Conservation (phyloP, 92 coral and sea anemone species). For the Palythoa heliodiscus region DNA sequence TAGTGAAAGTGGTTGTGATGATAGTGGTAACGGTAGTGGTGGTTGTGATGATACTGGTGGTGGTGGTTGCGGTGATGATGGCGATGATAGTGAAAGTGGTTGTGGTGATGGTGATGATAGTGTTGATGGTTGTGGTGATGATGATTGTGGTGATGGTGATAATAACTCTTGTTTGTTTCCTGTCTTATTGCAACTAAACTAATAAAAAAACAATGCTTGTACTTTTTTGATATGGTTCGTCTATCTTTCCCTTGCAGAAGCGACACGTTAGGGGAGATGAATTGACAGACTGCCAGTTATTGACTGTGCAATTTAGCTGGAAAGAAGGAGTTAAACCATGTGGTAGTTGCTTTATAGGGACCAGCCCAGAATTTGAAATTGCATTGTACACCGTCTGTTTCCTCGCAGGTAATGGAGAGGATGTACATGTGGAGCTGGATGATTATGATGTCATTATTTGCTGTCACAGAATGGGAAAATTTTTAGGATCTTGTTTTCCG, state of each 20-base stretch:
- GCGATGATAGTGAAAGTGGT: too few relatives aligned
- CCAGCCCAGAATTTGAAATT: slow-evolving; percentile 98
- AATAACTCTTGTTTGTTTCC: too few relatives aligned
- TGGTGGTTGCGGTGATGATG: too few relatives aligned
- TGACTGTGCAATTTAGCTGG: slow-evolving; percentile 95
- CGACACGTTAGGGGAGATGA: slow-evolving; percentile 69
- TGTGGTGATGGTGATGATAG: too few relatives aligned
- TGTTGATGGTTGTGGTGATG: too few relatives aligned
- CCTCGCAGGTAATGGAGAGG: slow-evolving; percentile 76
- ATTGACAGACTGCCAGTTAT: slow-evolving; percentile 71
- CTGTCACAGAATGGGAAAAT: slow-evolving; percentile 69
- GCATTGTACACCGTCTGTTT: slow-evolving; percentile 94
- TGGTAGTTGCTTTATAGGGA: slow-evolving; percentile 98
- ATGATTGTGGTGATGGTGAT: too few relatives aligned
- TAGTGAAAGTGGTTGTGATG: too few relatives aligned
- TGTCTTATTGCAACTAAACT: too few relatives aligned
- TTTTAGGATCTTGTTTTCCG: slow-evolving; percentile 91
- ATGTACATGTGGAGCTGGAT: slow-evolving; percentile 82
- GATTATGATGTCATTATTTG: slow-evolving; percentile 90
- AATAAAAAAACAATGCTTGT: too few relatives aligned
- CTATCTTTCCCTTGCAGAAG: slow-evolving; percentile 57
- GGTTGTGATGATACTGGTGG: too few relatives aligned
- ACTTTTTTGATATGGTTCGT: not conserved
- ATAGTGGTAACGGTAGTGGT: too few relatives aligned
- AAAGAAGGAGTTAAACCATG: slow-evolving; percentile 85